Base-by-base conservation (phyloP, 2,797 vertebrate genomes). In the Hippopotamyrus pictus region DNA sequence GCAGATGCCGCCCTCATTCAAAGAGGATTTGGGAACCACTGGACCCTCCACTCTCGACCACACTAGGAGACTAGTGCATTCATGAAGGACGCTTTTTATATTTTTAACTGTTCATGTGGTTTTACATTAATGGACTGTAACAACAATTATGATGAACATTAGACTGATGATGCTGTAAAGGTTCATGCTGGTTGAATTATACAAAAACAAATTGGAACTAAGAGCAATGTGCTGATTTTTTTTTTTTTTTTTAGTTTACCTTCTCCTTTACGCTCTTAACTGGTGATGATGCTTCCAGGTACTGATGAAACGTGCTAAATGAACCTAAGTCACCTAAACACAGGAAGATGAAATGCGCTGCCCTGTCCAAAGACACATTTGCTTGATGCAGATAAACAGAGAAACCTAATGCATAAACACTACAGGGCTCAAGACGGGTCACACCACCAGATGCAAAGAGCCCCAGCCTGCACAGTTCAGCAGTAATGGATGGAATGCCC, bases 21-120 rank as follows among this genome's bases (percentile, higher is more conserved):
- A 37, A 62, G 90, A 37, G 48, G 92, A 93, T 91, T 92, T 91
- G 91, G 91, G 41, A 92, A 93, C 93, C 93, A 94, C 94, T 94
- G 92, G 69, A 50, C 1, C 25, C 53, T 92, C 51, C 89, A 25
- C 46, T 79, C 85, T 51, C 50, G 11, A 57, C 53, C 59, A 65
- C 62, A 88, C 59, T 59, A 44, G 89, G 62, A 82, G 54, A 86
- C 89, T 22, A 76, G 87, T 90, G 79, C 85, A 90, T 89, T 92
- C 90, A 91, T 89, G 83, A 90, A 91, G 87, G 57, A 91, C 37
- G 17, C 89, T 14, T 91, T 86, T 84, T 90, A 33, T 50, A 83
- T 85, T 90, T 86, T 88, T 85, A 89, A 86, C 57, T 65, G 57
- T 88, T 65, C 48, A 84, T 73, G 88, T 50, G 29, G 57, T 88